phyloP scores from a whole-genome alignment of 2,797 vertebrate species.

The Sternotherus odoratus region DNA sequence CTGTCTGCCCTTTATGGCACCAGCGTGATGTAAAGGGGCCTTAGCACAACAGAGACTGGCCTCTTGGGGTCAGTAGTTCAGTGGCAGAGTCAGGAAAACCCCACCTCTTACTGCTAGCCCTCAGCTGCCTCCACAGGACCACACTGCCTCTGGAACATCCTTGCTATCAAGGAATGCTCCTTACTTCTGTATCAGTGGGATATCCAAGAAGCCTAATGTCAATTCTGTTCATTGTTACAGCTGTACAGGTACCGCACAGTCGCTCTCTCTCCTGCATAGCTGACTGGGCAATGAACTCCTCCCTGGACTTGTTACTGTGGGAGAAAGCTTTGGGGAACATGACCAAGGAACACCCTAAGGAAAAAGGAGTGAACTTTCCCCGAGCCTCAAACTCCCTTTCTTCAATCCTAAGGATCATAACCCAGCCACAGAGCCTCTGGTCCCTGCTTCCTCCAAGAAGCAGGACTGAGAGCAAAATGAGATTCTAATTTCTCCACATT shows the following conservation, averaged over 20 bases:
- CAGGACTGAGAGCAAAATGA: not conserved
- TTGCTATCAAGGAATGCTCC: not conserved
- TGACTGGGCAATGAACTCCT: not conserved
- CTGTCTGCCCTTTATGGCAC: not conserved
- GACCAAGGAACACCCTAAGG: not conserved
- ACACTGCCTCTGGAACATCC: not conserved
- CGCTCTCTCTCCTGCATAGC: not conserved
- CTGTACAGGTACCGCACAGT: not conserved
- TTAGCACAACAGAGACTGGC: not conserved
- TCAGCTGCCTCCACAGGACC: not conserved
- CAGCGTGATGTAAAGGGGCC: not conserved
- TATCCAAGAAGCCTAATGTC: no score
- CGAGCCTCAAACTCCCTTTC: not conserved
- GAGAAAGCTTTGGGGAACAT: not conserved
- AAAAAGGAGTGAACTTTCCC: not conserved
- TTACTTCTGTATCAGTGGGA: not conserved
- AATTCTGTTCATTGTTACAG: not conserved
- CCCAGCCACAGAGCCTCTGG: not conserved
- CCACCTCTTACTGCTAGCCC: rapidly evolving
- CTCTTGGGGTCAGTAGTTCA: not conserved
- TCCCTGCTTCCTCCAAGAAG: not conserved
- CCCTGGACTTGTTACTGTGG: not conserved
- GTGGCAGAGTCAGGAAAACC: not conserved
- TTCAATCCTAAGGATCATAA: no score
- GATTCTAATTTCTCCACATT: not conserved